Percentiles rank a stretch among this genome's conserved stretches.
Evolutionary conservation across 2,797 vertebrate species (phyloP).

Genomic region (Acipenser oxyrinchus): DNA sequence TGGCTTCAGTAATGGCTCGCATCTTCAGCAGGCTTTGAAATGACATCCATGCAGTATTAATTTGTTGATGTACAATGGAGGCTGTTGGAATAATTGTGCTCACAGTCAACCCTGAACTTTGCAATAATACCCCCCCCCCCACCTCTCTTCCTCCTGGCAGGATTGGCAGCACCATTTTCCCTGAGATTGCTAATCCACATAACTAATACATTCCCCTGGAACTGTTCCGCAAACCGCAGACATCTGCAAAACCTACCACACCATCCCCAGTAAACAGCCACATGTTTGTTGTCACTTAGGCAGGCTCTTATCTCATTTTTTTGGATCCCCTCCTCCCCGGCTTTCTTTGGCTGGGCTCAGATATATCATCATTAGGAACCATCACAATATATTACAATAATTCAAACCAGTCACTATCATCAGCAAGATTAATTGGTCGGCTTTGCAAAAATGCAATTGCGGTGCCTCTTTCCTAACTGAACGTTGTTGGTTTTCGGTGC

Average conservation of each 20-base stretch:
- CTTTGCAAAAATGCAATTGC: conserved; percentile 54
- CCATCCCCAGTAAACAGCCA: conserved; percentile 50
- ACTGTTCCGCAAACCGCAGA: conserved; percentile 46
- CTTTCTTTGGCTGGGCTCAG: conserved; percentile 50
- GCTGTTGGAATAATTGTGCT: conserved; percentile 49
- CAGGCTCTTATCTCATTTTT: conserved; percentile 45
- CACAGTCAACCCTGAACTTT: conserved; percentile 46
- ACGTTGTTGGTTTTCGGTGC: background rate
- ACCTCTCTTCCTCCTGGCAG: conserved; percentile 32
- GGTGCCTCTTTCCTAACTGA: conserved; percentile 33
- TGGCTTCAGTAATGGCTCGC: conserved; percentile 49
- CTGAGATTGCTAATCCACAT: conserved; percentile 34
- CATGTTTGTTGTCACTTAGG: conserved; percentile 54
- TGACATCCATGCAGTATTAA: conserved; percentile 60
- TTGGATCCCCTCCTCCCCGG: conserved; percentile 45
- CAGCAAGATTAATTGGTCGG: conserved; percentile 53
- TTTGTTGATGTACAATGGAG: conserved; percentile 57
- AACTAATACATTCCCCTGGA: conserved; percentile 44
- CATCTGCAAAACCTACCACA: conserved; percentile 46
- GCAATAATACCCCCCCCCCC: conserved; percentile 2
- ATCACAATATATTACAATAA: conserved; percentile 59
- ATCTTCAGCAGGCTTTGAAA: conserved; percentile 56
- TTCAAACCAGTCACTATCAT: conserved; percentile 61
- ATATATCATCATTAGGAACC: conserved; percentile 51
- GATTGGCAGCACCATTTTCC: conserved; percentile 32